phyloP scores from a whole-genome alignment of 2,113 vertebrate species.

The Toxotes chatareus region DNA sequence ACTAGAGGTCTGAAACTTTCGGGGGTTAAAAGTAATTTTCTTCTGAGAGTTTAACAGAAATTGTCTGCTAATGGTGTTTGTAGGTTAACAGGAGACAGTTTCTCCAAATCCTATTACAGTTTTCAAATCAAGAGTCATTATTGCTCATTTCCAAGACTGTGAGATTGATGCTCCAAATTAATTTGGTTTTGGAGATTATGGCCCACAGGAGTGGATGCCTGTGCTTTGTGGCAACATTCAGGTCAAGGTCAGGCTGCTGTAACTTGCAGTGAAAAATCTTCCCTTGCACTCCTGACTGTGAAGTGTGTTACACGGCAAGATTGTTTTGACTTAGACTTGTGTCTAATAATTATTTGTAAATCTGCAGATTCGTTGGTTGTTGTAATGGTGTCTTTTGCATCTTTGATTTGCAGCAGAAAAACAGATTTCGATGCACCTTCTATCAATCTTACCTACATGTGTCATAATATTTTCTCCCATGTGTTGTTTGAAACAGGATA shows the following conservation, averaged over 20 bases:
- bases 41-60: conserved; percentile 39
- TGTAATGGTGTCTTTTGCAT: neutral
- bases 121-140: conserved; percentile 75
- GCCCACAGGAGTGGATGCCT: conserved; percentile 78
- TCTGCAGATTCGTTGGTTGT: neutral
- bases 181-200: conserved; percentile 80
- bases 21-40: conserved; percentile 33
- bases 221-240: conserved; percentile 78
- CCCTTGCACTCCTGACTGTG: conserved; percentile 7
- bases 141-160: conserved; percentile 70
- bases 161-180: conserved; percentile 81
- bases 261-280: conserved; percentile 52
- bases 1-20: conserved; percentile 59
- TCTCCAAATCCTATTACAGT: conserved; percentile 75
- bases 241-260: conserved; percentile 82
- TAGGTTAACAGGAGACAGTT: conserved; percentile 76
- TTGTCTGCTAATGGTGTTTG: conserved; percentile 78
- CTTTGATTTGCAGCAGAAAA: conserved; percentile 13
- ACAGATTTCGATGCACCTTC: neutral
- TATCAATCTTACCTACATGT: neutral
- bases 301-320: conserved; percentile 20
- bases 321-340: neutral
- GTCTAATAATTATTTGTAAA: neutral
- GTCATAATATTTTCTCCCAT: conserved; percentile 9
- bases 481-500: conserved; percentile 86